Evolutionary conservation across 1,140 invertebrate species (phyloP), one percentile per base, ranked within the genome.

Genomic region (Babylonia areolata): DNA sequence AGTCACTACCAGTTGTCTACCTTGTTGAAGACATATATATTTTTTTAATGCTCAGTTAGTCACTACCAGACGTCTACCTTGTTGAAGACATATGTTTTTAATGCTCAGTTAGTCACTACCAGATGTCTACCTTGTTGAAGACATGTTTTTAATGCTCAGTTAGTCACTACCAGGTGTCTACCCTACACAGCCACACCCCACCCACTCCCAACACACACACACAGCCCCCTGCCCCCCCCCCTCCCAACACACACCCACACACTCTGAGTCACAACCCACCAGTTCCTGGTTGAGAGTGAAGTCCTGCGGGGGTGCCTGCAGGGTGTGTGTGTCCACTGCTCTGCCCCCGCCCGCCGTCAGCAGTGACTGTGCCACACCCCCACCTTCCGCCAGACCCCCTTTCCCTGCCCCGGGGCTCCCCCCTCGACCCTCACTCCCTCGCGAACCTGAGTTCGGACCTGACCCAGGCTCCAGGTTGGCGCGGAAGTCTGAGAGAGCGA

Each of bases 401-500:
- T 12, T 28, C 39, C 39, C n/a, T n/a, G 39, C 42, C 12, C 40
- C 39, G 6, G 37, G 40, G 28, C 33, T 80, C 3, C 46, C 78
- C 3, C 42, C 20, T n/a, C 23, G 3, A 42, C 39, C 77, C n/a
- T 40, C 20, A n/a, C 73, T 37, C 40, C 78, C 40, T 80, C n/a
- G 31, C 42, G n/a, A 28, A 33, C 78, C 78, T n/a, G 42, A 80
- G 42, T 15, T 31, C 0, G n/a, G 78, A 0, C 42, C 78, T 2
- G 78, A n/a, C 17, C 78, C 78, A n/a, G 58, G 78, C 11, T 80
- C 78, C 31, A 35, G 78, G 46, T 51, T n/a, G 28, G 42, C 78
- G 28, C 78, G 78, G 15, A 54, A 12, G 78, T 80, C 78, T 1
- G 78, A 11, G 42, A 54, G 78, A 31, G 42, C 78, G 42, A 80